Conservation (phyloP, 2,797 vertebrate genomes). For the Epinephelus malabaricus region DNA sequence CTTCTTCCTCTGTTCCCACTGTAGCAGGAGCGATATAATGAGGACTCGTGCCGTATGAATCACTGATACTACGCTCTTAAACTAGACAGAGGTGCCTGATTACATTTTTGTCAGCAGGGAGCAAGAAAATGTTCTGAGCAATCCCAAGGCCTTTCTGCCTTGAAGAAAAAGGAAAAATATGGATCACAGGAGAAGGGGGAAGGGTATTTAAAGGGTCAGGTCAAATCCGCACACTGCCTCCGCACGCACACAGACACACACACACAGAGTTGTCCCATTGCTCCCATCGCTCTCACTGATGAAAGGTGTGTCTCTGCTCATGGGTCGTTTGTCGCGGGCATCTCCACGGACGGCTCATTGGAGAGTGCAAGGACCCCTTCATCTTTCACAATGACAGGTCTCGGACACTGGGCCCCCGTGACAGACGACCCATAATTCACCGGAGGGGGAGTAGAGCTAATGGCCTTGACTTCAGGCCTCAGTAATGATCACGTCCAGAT, state of each 20-base stretch:
- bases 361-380: slow-evolving; percentile 83
- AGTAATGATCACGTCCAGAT: slow-evolving; percentile 79
- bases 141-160: slow-evolving; percentile 50
- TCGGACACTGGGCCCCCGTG: slow-evolving; percentile 78
- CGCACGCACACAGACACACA: slow-evolving; percentile 9
- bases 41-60: slow-evolving; percentile 61
- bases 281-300: slow-evolving; percentile 82
- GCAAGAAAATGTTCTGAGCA: slow-evolving; percentile 48
- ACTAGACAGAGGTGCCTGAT: slow-evolving; percentile 73
- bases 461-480: slow-evolving; percentile 80
- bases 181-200: slow-evolving; percentile 55
- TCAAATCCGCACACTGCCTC: slow-evolving; percentile 52
- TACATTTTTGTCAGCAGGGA: slow-evolving; percentile 73
- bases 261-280: slow-evolving; percentile 56
- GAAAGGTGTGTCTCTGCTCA: slow-evolving; percentile 82
- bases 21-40: slow-evolving; percentile 52
- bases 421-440: slow-evolving; percentile 86
- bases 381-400: slow-evolving; percentile 83
- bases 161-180: slow-evolving; percentile 40
- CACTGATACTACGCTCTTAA: slow-evolving; percentile 58
- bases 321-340: slow-evolving; percentile 80
- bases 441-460: slow-evolving; percentile 69
- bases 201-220: slow-evolving; percentile 69
- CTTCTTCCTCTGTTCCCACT: slow-evolving; percentile 27
- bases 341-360: slow-evolving; percentile 85